phyloP scores from a whole-genome alignment of 2,888 invertebrate genomes.

The Pseudoips prasinana region DNA sequence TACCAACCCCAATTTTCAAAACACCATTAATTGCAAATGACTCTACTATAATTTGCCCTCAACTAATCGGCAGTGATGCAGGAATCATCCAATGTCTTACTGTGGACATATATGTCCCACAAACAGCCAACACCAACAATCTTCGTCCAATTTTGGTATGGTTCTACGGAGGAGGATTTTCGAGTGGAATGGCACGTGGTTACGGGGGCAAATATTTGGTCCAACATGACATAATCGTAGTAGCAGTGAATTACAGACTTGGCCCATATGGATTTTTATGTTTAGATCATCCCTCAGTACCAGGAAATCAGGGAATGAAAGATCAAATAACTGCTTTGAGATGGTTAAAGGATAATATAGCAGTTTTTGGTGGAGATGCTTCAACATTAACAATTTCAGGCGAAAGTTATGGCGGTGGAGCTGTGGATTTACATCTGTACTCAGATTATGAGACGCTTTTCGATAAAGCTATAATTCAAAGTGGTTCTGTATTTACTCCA shows the following conservation, averaged over 20 bases:
- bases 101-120: constrained; percentile 47
- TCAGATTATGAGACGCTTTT: constrained; percentile 45
- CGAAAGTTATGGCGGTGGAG: constrained; percentile 56
- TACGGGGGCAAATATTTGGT: constrained; percentile 49
- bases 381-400: constrained; percentile 55
- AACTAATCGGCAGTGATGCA: constrained; percentile 26
- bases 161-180: constrained; percentile 61
- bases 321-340: constrained; percentile 53
- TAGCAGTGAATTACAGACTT: constrained; percentile 53
- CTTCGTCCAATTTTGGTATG: constrained; percentile 55
- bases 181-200: constrained; percentile 45
- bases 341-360: constrained; percentile 58
- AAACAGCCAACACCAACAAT: constrained; percentile 19
- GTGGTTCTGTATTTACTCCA: constrained; percentile 44
- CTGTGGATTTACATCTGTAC: constrained; percentile 52
- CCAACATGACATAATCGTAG: constrained; percentile 47
- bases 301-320: constrained; percentile 58
- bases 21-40: constrained; percentile 46
- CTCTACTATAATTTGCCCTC: constrained; percentile 43
- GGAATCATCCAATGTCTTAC: constrained; percentile 44
- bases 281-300: constrained; percentile 44
- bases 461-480: constrained; percentile 50
- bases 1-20: constrained; percentile 36
- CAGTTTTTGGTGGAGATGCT: constrained; percentile 51
- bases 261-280: constrained; percentile 67